Evolutionary conservation across 2,888 invertebrate species (phyloP), one percentile per base, ranked within the genome.

Genomic region (Coronaproctus castanopsis): DNA sequence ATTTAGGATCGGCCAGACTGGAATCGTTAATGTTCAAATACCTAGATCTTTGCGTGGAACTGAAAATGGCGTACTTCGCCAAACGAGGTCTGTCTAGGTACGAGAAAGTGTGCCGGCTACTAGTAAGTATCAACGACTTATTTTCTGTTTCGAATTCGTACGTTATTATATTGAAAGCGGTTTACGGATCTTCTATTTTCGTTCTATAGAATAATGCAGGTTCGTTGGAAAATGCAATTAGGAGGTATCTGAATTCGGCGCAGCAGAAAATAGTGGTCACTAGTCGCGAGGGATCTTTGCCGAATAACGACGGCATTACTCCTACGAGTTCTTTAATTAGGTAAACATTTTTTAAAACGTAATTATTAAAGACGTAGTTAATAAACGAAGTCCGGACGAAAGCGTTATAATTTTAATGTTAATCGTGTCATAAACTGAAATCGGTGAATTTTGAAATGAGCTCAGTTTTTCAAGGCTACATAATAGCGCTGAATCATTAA

Each of bases 1-100:
- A 83, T 70, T 89, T 87, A 83, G 89, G 89, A 69, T 95, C 97
- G 72, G 92, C 95, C 61, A 88, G 93, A 19, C 81, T 98, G 72
- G 97, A 99, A 74, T 93, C 95, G n/a, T 97, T 99, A 69, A 98
- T 99, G 97, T 90, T 92, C 81, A 95, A 95, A 71, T 98, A 98
- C 70, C 75, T 98, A 74, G 92, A 92, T 71, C 79, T 99, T 54
- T 99, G 98, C 72, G 98, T 99, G 62, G 95, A 96, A 71, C 77
- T 99, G 63, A 90, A 95, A 70, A 97, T 97, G 73, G 93, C 95
- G 0, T 95, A 97, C 70, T 88, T 96, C 63, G 98, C 98, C 55
- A 99, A 99, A 71, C 98, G 99, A 73, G 98, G 98, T 18, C 76
- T 99, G 59, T 98, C 96, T 71, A 98, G 99, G 71, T 99, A 99